A percentile compares a stretch with the other conserved stretches of the same genome.
phyloP scores from a whole-genome alignment of 2,113 vertebrate species.

The Cettia cetti region DNA sequence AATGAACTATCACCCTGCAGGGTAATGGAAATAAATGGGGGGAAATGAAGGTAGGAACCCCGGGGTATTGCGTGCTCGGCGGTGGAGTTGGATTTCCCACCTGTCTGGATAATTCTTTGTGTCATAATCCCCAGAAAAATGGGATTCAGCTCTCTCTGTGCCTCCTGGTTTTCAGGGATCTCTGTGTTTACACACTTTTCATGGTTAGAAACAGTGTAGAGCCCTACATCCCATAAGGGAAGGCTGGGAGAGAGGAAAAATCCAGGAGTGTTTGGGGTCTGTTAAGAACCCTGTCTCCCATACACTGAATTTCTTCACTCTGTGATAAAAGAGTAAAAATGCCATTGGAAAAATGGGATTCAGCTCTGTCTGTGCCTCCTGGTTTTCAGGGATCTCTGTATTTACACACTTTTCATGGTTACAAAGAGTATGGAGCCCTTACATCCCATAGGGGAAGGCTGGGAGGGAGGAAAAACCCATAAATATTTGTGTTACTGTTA shows the following conservation, averaged over 20 bases:
- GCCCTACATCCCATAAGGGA: rapidly evolving
- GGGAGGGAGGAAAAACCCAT: background rate
- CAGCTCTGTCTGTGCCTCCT: too few relatives aligned
- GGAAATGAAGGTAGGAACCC: constrained; percentile 7
- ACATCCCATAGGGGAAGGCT: background rate
- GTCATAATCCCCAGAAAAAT: background rate
- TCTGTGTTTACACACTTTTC: background rate
- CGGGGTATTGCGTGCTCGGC: background rate
- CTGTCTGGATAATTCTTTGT: background rate
- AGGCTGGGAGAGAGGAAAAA: background rate
- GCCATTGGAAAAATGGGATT: background rate
- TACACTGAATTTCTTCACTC: background rate
- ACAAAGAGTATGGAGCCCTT: background rate
- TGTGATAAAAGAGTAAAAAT: background rate
- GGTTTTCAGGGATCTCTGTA: background rate
- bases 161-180: background rate
- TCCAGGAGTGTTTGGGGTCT: background rate
- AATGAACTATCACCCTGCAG: constrained; percentile 56
- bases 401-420: background rate
- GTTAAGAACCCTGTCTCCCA: too few relatives aligned
- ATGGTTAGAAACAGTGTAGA: rapidly evolving
- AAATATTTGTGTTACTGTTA: background rate
- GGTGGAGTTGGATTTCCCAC: background rate
- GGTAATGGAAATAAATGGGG: constrained; percentile 41
- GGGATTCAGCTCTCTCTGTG: background rate